A percentile compares a stretch with the other conserved stretches of the same genome.
Evolutionary conservation across 1,140 invertebrate genomes (phyloP).

Genomic region (Oryzaephilus surinamensis): DNA sequence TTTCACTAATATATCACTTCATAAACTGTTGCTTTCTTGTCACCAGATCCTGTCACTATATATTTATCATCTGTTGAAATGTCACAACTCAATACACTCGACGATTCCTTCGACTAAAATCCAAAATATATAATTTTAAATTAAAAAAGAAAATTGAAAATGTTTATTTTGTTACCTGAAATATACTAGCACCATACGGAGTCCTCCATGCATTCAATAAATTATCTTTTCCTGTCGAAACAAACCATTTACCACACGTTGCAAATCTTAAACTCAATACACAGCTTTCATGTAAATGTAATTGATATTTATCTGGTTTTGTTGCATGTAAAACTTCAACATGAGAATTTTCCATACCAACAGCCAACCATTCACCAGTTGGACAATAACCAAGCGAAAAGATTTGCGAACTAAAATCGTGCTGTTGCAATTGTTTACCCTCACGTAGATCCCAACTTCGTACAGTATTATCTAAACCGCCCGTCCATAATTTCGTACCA

Average conservation of each 20-base stretch:
- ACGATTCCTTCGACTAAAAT: slow-evolving; percentile 93
- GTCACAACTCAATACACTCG: slow-evolving; percentile 97
- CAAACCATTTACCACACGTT: slow-evolving; percentile 97
- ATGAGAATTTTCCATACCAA: slow-evolving; percentile 98
- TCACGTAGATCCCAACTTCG: slow-evolving; percentile 86
- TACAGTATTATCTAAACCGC: slow-evolving; percentile 92
- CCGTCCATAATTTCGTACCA: slow-evolving; percentile 92
- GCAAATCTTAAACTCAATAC: slow-evolving; percentile 96
- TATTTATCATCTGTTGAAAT: slow-evolving; percentile 98
- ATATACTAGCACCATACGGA: slow-evolving; percentile 96
- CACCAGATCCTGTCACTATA: slow-evolving; percentile 96
- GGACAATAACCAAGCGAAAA: slow-evolving; percentile 96
- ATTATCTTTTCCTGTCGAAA: slow-evolving; percentile 98
- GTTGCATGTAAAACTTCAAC: slow-evolving; percentile 91
- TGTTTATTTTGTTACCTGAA: slow-evolving; percentile 63
- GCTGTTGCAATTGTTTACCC: slow-evolving; percentile 77
- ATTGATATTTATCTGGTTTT: slow-evolving; percentile 95
- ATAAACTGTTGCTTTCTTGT: slow-evolving; percentile 98
- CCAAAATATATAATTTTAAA: slow-evolving; percentile 28
- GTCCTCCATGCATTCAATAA: slow-evolving; percentile 96
- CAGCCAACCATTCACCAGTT: slow-evolving; percentile 94
- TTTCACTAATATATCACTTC: slow-evolving; percentile 86
- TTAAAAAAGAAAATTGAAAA: not conserved
- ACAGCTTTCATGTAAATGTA: slow-evolving; percentile 96
- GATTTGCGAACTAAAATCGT: slow-evolving; percentile 84